Conservation (phyloP, 2,113 vertebrate genomes). For the Hyperoodon ampullatus region DNA sequence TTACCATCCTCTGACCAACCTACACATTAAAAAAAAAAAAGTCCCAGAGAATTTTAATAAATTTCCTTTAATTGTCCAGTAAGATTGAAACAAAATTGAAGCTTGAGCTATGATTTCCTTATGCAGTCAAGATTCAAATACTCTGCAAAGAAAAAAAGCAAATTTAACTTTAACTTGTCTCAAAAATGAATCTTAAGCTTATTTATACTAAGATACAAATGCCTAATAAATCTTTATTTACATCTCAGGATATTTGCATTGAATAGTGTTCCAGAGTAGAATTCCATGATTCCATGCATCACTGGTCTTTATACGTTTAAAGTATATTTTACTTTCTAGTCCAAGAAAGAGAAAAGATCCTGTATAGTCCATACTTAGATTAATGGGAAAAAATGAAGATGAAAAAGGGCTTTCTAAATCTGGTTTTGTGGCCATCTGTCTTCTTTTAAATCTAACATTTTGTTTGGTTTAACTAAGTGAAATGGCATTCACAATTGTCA, state of each 20-base stretch:
- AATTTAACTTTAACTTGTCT: neutral
- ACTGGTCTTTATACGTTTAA: neutral
- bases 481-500: neutral
- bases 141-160: conserved; percentile 39
- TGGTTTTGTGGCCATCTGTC: neutral
- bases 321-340: neutral
- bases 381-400: neutral
- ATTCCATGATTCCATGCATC: neutral
- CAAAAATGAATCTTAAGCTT: neutral
- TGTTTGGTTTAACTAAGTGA: conserved; percentile 17
- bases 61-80: neutral
- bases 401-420: neutral
- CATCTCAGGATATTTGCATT: neutral
- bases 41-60: neutral
- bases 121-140: neutral
- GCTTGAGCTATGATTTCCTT: neutral
- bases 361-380: neutral
- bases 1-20: neutral
- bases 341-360: neutral
- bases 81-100: neutral
- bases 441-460: neutral
- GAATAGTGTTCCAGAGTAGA: neutral
- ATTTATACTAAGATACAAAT: neutral
- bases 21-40: neutral
- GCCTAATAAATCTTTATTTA: neutral